Conservation (phyloP, 1,140 invertebrate species). For the Trichoplusia ni region DNA sequence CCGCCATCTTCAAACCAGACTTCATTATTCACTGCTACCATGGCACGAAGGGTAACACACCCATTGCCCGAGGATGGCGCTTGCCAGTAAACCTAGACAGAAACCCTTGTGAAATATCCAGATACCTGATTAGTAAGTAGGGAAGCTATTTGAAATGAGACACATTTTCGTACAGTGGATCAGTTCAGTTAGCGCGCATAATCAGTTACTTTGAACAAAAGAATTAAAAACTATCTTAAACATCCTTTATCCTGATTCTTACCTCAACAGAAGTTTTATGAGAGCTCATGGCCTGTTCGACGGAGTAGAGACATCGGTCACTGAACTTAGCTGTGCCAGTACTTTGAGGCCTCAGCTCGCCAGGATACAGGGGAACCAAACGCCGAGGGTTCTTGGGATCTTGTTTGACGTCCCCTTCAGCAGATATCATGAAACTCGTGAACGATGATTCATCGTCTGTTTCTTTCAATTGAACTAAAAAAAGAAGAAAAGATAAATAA, state of each 20-base stretch:
- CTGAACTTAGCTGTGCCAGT: slow-evolving; percentile 57
- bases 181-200: no score
- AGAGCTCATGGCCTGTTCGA: slow-evolving; percentile 59
- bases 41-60: slow-evolving; percentile 65
- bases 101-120: not conserved
- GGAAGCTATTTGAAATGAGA: no score
- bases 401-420: slow-evolving; percentile 60
- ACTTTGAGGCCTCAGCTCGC: slow-evolving; percentile 55
- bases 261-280: slow-evolving; percentile 63
- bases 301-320: slow-evolving; percentile 64
- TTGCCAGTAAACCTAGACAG: slow-evolving; percentile 67
- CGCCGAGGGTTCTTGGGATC: slow-evolving; percentile 65
- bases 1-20: slow-evolving; percentile 67
- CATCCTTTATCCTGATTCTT: no score
- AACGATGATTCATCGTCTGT: slow-evolving; percentile 62
- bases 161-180: no score
- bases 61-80: slow-evolving; percentile 65
- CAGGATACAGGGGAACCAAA: slow-evolving; percentile 51
- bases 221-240: no score
- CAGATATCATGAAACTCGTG: slow-evolving; percentile 69
- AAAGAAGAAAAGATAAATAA: not conserved
- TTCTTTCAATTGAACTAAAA: slow-evolving; percentile 58
- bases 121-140: no score
- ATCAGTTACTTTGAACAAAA: no score
- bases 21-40: slow-evolving; percentile 68